Conservation (phyloP, 2,797 vertebrate species). For the Ataeniobius toweri region DNA sequence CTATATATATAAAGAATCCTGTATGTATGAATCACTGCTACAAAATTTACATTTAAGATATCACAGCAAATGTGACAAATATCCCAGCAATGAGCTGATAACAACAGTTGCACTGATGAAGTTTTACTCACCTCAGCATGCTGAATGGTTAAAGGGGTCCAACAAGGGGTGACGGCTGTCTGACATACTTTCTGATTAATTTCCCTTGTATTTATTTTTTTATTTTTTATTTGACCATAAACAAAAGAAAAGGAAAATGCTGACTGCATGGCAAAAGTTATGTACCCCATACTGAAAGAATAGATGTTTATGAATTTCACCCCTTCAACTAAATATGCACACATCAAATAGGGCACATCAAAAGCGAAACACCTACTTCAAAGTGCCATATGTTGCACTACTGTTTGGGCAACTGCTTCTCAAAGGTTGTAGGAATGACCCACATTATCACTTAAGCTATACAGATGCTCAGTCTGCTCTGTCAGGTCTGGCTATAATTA, state of each 20-base stretch:
- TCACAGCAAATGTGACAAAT: not conserved
- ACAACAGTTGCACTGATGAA: not conserved
- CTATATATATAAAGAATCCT: not conserved
- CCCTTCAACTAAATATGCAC: too few species aligned
- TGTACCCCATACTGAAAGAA: not conserved
- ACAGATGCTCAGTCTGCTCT: not conserved
- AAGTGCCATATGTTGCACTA: not conserved
- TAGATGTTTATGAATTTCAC: not conserved
- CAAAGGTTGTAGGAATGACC: not conserved
- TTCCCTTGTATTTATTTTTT: too few species aligned
- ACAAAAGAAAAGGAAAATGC: not conserved
- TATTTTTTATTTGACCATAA: too few species aligned
- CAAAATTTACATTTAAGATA: not conserved
- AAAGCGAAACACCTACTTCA: not conserved
- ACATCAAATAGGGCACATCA: not conserved
- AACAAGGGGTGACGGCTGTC: not conserved
- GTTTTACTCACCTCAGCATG: not conserved
- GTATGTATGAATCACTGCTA: not conserved
- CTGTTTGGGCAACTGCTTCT: not conserved
- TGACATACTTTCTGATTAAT: not conserved
- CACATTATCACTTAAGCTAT: not conserved
- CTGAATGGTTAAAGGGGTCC: not conserved
- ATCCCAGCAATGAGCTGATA: not conserved
- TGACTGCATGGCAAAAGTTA: not conserved
- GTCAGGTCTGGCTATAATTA: too few species aligned